Conservation (phyloP, 2,797 vertebrate species). For the Clarias laeviceps region DNA sequence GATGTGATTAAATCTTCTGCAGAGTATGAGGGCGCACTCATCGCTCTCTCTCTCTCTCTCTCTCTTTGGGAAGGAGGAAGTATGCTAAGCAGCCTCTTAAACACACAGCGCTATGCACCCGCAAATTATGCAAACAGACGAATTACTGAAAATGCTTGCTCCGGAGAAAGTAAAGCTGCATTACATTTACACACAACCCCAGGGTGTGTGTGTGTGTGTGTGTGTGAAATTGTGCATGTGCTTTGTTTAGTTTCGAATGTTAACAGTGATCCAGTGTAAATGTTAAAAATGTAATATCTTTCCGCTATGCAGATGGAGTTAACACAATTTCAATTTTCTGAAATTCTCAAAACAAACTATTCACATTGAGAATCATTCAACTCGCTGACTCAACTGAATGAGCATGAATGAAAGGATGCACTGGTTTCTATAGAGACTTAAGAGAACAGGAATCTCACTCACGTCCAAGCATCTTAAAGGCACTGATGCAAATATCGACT, state of each 20-base stretch:
- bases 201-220: background rate
- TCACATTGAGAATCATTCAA: background rate
- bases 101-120: conserved; percentile 8
- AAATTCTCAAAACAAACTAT: background rate
- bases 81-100: conserved; percentile 39
- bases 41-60: background rate
- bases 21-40: conserved; percentile 4
- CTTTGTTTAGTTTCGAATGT: background rate
- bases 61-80: conserved; percentile 1
- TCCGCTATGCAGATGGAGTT: too few species aligned
- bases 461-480: background rate
- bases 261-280: background rate
- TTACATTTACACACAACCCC: conserved; percentile 19
- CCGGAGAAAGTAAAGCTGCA: conserved; percentile 3
- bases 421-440: background rate
- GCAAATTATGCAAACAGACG: conserved; percentile 28
- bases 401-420: background rate
- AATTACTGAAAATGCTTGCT: conserved; percentile 25
- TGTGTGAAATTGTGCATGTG: background rate
- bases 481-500: background rate
- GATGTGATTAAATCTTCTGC: conserved; percentile 28
- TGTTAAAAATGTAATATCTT: background rate
- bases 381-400: too few species aligned
- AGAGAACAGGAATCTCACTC: background rate
- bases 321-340: background rate